Base-by-base conservation (phyloP, 2,888 invertebrate species). In the Papilio demoleus region DNA sequence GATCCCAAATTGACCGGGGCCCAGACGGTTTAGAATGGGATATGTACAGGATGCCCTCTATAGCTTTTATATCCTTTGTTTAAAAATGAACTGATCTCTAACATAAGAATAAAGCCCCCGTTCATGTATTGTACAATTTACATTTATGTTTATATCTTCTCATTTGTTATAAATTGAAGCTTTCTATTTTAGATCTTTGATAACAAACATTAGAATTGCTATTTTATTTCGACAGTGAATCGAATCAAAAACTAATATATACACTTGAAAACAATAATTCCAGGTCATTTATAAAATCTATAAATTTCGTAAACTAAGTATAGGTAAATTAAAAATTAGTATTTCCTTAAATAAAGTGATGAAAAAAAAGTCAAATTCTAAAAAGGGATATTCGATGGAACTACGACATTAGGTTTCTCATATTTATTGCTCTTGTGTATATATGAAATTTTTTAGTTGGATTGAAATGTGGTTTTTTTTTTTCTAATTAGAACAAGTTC, bases 1-100 rank as follows among this genome's bases (percentile, higher is more conserved):
- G 89, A 91, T 90, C 85, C 87, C 87, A 91, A 91, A 92, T 91
- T 89, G 91, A 91, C 91, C 90, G 89, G 80, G 80, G 81, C 76
- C 75, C 78, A 80, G 80, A 78, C 79, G 74, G 80, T 80, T 81
- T 79, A 82, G 80, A 82, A 75, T 81, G 77, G 79, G 78, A 80
- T 80, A 75, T 60, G 53, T 31, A 38, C 64, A 31, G 59, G n/a
- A 45, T 63, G 36, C 34, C 56, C 38, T 67, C 60, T 68, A 70
- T 74, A 68, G 72, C 71, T 71, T 74, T 76, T 74, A 68, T 71
- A 73, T 71, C 79, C 82, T 84, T 84, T 82, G 79, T 58, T 67
- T 61, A 45, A 53, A 31, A 50, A 27, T 50, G 47, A 38, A 61
- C 45, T 31, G 17, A 56, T 42, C 24, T 66, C 31, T 42, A 58